These are phyloP conservation scores for Hypercompe scribonia DNA, from an alignment of 2,888 invertebrate species.

Conservation along the genomic window DNA sequence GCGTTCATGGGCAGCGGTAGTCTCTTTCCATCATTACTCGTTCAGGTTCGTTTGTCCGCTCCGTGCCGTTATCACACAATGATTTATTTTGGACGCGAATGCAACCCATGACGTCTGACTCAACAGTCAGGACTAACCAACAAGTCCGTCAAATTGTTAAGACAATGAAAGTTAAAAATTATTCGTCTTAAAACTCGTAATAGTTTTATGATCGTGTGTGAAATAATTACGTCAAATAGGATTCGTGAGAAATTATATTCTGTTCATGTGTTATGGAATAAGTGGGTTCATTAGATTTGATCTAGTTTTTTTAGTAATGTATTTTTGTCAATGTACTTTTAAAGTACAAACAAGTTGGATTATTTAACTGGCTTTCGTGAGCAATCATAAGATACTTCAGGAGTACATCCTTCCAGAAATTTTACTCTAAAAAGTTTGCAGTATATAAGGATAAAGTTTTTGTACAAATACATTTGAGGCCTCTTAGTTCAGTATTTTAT, in stretches of 20 bases:
- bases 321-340: neutral
- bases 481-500: no score
- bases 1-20: no score
- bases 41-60: no score
- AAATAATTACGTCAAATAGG: constrained; percentile 9
- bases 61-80: no score
- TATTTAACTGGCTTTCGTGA: neutral
- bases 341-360: no score
- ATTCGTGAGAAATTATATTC: constrained; percentile 5
- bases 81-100: no score
- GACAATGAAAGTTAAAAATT: neutral
- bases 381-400: neutral
- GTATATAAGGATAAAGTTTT: no score
- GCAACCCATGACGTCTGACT: no score
- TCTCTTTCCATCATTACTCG: no score
- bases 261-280: constrained; percentile 4
- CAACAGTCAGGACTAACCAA: neutral
- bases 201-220: neutral
- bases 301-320: neutral
- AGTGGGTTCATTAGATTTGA: neutral
- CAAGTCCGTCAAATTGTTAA: neutral
- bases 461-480: no score
- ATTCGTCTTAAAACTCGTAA: neutral
- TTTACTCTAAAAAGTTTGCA: no score
- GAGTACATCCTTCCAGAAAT: neutral